These are phyloP conservation scores for Falcunculus frontatus DNA, from an alignment of 2,113 vertebrate species.

Conservation along the genomic window DNA sequence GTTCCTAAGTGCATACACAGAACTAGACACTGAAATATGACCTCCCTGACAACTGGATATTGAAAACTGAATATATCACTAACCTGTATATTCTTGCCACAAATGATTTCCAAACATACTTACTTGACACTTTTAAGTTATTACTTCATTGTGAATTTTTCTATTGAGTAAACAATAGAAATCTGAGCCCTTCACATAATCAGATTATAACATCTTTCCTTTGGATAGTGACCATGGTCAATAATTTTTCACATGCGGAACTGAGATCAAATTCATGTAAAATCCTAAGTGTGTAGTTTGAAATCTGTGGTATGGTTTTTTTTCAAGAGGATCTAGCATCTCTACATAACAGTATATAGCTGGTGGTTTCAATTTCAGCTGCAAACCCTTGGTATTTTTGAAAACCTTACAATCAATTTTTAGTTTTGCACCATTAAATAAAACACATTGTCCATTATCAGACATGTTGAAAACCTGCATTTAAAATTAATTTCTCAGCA, in stretches of 20 bases:
- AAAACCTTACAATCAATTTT: not conserved
- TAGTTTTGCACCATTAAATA: not conserved
- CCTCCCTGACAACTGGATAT: not conserved
- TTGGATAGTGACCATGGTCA: not conserved
- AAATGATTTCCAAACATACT: not conserved
- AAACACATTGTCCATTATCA: not conserved
- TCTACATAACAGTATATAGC: not conserved
- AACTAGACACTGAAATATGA: not conserved
- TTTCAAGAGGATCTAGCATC: not conserved
- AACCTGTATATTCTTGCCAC: not conserved
- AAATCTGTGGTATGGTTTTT: not conserved
- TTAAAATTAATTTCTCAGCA: not conserved
- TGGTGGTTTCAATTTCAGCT: not conserved
- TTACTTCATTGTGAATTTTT: not conserved
- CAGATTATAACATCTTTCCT: not conserved
- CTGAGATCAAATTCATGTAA: not conserved
- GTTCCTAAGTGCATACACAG: not conserved
- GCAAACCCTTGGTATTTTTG: not conserved
- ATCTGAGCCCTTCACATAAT: not conserved
- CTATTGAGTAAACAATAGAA: not conserved
- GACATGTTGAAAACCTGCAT: not conserved
- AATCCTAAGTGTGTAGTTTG: not conserved
- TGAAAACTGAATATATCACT: not conserved
- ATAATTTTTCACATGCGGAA: not conserved
- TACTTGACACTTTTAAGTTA: not conserved